A percentile compares a stretch with the other conserved stretches of the same genome.
phyloP scores from a whole-genome alignment of 2,797 vertebrate genomes.

The Mus minutoides region DNA sequence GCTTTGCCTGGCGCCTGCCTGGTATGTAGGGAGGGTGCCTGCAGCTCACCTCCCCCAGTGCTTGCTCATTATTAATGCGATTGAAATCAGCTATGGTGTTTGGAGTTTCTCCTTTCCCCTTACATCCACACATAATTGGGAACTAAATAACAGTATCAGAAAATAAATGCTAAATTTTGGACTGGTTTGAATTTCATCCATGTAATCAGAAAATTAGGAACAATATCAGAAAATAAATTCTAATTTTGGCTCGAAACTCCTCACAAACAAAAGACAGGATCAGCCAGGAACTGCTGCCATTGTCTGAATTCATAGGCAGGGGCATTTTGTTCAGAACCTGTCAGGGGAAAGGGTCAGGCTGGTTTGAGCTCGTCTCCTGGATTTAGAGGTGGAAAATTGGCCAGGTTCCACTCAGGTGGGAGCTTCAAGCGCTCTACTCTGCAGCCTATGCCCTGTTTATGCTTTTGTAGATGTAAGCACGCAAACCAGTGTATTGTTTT shows the following conservation, averaged over 20 bases:
- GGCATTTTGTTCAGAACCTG: conserved; percentile 11
- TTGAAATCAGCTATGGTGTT: not conserved
- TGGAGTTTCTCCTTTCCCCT: not conserved
- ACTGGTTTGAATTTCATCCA: not conserved
- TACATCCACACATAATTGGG: not conserved
- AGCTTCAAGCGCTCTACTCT: not conserved
- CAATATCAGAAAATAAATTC: not conserved
- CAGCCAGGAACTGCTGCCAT: not conserved
- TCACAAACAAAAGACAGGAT: conserved; percentile 9
- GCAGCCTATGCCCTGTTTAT: not conserved
- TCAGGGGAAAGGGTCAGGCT: conserved; percentile 27
- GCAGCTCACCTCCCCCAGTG: not conserved
- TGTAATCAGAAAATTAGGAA: not conserved
- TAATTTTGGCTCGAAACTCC: not conserved
- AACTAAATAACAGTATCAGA: not conserved
- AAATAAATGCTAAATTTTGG: not conserved
- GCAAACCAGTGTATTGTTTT: conserved; percentile 62
- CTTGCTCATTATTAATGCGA: not conserved
- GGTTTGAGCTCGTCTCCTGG: conserved; percentile 41
- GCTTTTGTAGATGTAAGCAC: not conserved
- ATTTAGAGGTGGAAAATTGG: conserved; percentile 23
- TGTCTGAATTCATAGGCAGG: not conserved
- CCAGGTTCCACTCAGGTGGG: not conserved
- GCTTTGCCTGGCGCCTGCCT: not conserved
- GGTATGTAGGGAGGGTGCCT: rapidly evolving